Evolutionary conservation across 2,113 vertebrate genomes (phyloP).

Genomic region (Gasterosteus aculeatus): DNA sequence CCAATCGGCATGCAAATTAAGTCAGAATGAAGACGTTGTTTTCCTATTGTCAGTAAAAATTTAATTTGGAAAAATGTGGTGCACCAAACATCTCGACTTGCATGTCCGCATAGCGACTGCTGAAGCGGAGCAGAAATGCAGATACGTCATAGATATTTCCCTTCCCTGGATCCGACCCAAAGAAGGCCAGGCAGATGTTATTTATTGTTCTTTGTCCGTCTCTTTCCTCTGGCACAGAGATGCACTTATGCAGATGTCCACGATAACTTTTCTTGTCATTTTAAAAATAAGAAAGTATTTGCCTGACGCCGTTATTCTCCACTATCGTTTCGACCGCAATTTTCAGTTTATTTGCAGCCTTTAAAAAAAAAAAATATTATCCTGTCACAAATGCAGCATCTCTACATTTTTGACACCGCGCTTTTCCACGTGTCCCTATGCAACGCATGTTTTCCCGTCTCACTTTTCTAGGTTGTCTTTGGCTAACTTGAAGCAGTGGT

Average conservation of each 20-base stretch:
- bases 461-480: constrained; percentile 54
- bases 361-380: not conserved
- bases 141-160: constrained; percentile 72
- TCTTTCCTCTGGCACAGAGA: constrained; percentile 64
- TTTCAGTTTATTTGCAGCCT: constrained; percentile 5
- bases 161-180: constrained; percentile 63
- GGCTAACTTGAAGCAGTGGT: constrained; percentile 58
- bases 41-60: constrained; percentile 67
- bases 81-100: constrained; percentile 51
- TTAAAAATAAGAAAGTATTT: constrained; percentile 16
- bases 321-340: constrained; percentile 3
- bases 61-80: constrained; percentile 53
- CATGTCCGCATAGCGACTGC: constrained; percentile 59
- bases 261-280: constrained; percentile 61
- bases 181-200: constrained; percentile 78
- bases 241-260: constrained; percentile 76
- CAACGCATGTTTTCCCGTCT: constrained; percentile 46
- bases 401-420: not conserved
- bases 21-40: constrained; percentile 72
- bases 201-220: constrained; percentile 78
- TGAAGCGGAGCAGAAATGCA: constrained; percentile 57
- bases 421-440: not conserved
- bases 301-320: constrained; percentile 26
- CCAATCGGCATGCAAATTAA: constrained; percentile 71
- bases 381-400: not conserved